These are phyloP conservation scores for Oceanodroma leucorhoa DNA, from an alignment of 2,797 vertebrate species.

Conservation along the genomic window DNA sequence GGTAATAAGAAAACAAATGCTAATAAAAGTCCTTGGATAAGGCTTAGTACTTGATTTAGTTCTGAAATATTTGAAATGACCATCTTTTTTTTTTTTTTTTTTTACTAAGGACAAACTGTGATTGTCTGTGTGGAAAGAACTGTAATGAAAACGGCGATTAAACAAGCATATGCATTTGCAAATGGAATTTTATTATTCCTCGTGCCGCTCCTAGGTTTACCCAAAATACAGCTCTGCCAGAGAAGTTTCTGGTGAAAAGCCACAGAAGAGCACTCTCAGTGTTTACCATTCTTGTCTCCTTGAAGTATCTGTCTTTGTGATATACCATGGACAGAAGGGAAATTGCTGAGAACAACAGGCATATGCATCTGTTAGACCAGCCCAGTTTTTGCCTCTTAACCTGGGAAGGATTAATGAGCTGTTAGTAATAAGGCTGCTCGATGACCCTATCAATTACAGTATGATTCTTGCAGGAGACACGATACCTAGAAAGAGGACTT, in stretches of 20 bases:
- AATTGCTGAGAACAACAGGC: background rate
- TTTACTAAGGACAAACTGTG: background rate
- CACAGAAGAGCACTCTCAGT: background rate
- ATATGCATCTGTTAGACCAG: background rate
- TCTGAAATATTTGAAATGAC: background rate
- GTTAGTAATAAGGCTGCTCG: background rate
- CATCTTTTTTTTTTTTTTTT: background rate
- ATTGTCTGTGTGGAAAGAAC: background rate
- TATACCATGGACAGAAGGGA: background rate
- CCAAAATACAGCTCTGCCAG: background rate
- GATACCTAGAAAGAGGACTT: background rate
- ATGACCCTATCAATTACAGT: background rate
- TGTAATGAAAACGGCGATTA: background rate
- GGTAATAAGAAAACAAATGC: background rate
- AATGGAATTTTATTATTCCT: background rate
- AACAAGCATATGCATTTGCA: background rate
- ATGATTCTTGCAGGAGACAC: background rate
- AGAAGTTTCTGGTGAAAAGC: background rate
- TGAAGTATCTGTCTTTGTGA: background rate
- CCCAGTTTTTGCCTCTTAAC: background rate
- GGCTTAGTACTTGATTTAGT: background rate
- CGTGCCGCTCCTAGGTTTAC: background rate
- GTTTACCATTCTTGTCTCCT: background rate
- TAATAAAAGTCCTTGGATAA: background rate
- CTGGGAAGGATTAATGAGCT: background rate